Conservation (phyloP, 2,113 vertebrate genomes). For the Upupa epops region DNA sequence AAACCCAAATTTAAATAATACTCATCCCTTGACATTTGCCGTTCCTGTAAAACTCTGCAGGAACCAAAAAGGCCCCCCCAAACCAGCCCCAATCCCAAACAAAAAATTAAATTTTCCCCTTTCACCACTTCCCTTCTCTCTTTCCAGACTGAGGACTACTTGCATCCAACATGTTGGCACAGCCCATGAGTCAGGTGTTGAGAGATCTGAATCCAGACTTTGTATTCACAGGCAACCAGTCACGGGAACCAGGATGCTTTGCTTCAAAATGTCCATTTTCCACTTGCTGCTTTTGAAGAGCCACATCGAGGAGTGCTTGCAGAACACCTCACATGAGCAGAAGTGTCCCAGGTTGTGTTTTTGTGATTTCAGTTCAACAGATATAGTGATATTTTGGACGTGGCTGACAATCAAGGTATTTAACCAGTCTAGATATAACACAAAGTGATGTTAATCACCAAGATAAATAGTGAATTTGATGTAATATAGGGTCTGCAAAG, state of each 20-base stretch:
- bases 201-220: background rate
- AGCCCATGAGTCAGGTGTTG: background rate
- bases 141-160: background rate
- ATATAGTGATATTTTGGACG: background rate
- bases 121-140: background rate
- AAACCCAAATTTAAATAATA: no score
- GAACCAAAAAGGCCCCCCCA: background rate
- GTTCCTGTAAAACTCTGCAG: background rate
- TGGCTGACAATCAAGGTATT: background rate
- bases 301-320: background rate
- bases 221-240: background rate
- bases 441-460: background rate
- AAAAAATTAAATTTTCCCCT: background rate
- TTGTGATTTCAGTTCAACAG: background rate
- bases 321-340: background rate
- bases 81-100: background rate
- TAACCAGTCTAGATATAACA: background rate
- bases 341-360: background rate
- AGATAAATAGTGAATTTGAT: background rate
- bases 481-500: background rate
- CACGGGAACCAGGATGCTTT: fast-evolving
- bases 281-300: background rate
- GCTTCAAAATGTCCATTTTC: background rate
- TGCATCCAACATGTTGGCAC: background rate
- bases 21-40: background rate